phyloP scores from a whole-genome alignment of 1,140 invertebrate species.

The Doryteuthis pealeii region DNA sequence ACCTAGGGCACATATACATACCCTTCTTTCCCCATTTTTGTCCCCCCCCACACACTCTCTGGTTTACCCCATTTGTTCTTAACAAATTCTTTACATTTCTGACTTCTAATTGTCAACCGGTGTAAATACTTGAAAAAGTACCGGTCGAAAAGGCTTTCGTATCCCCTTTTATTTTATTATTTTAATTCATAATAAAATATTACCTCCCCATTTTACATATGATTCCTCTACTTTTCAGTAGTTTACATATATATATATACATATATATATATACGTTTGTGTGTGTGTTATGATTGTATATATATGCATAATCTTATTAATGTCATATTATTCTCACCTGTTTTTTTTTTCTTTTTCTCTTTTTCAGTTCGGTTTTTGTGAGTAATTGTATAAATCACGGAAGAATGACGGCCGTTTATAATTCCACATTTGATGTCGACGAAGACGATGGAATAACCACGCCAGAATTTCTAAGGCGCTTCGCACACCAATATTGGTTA shows the following conservation, averaged over 20 bases:
- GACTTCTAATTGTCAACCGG: too few relatives aligned
- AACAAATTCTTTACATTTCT: too few relatives aligned
- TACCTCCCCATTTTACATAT: slow-evolving; percentile 19
- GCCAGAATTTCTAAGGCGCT: slow-evolving; percentile 27
- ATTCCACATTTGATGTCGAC: background rate
- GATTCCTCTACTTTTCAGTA: too few relatives aligned
- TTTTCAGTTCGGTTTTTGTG: background rate
- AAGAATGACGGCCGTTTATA: background rate
- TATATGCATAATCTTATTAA: slow-evolving; percentile 28
- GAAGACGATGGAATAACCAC: background rate
- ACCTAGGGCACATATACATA: too few relatives aligned
- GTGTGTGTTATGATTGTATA: slow-evolving; percentile 35
- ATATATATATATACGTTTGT: slow-evolving; percentile 10
- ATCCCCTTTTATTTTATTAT: background rate
- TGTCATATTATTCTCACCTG: background rate
- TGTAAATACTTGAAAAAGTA: too few relatives aligned
- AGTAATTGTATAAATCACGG: background rate
- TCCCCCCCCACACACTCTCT: too few relatives aligned
- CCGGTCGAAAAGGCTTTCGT: too few relatives aligned
- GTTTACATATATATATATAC: too few relatives aligned
- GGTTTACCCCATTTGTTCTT: too few relatives aligned
- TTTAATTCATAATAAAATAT: slow-evolving; percentile 25
- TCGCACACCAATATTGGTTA: slow-evolving; percentile 50
- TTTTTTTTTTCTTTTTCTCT: slow-evolving; percentile 3
- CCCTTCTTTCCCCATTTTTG: too few relatives aligned